Evolutionary conservation across 2,888 invertebrate species (phyloP), one percentile per base, ranked within the genome.

Genomic region (Hydrotaea diabolus): DNA sequence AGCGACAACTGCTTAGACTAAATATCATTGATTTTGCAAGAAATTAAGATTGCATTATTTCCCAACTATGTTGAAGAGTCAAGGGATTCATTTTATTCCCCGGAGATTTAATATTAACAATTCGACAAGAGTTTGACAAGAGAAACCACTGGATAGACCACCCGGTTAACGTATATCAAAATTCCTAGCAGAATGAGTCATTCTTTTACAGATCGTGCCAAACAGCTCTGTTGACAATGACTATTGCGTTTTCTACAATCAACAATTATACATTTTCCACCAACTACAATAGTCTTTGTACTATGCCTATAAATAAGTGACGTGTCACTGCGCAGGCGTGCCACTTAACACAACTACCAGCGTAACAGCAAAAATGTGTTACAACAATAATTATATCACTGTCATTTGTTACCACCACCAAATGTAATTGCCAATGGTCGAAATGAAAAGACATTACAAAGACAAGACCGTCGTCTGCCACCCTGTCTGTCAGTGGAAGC

Each of bases 321-420:
- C 46, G 19, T 71, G 69, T 43, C 31, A 77, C 26, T 71, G 59
- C 77, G 62, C 71, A 71, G 36, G 15, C 77, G 77, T 78, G 59
- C 21, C 71, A 36, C 13, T 49, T 23, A 57, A 69, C 11, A 62
- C 3, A n/a, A 49, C 23, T 9, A 39, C 39, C 9, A 8, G 39
- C 13, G 39, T 39, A 39, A 39, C 23, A 21, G 23, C 39, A 23
- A 17, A 26, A 74, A 62, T 7, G 31, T 31, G 75, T 36, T n/a
- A 19, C 49, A 49, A 17, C 55, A 77, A 66, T 21, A 59, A 59
- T 59, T 59, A 59, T 59, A 59, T 59, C 59, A 59, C 59, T 26
- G 59, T 23, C 59, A 26, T 59, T 36, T 66, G 55, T 43, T 64
- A 49, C 31, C 15, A 8, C 26, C 17, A n/a, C n/a, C 26, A 43